These are phyloP conservation scores for Prosopocoilus inquinatus DNA, from an alignment of 2,888 invertebrate genomes.

Conservation along the genomic window DNA sequence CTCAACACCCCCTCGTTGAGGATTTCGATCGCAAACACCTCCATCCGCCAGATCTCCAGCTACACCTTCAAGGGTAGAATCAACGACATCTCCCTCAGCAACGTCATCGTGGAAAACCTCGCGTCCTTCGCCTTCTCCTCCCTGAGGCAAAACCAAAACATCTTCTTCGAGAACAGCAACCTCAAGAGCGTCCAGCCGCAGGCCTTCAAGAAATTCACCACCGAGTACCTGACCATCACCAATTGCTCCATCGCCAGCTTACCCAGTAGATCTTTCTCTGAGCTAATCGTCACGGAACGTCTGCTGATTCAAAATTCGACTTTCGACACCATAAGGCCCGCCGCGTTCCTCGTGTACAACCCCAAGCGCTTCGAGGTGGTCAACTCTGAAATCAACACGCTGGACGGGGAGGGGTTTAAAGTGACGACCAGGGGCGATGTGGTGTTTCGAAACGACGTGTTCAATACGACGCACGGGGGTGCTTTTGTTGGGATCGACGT, in stretches of 20 bases:
- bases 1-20: constrained; percentile 42
- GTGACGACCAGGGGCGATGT: constrained; percentile 62
- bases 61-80: constrained; percentile 70
- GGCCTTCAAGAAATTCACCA: constrained; percentile 77
- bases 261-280: constrained; percentile 72
- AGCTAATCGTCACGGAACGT: constrained; percentile 66
- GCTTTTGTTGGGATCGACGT: constrained; percentile 62
- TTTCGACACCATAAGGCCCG: constrained; percentile 64
- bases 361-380: constrained; percentile 63
- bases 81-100: constrained; percentile 64
- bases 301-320: constrained; percentile 64
- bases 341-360: constrained; percentile 66
- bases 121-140: constrained; percentile 75
- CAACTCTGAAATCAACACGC: constrained; percentile 57
- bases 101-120: constrained; percentile 61
- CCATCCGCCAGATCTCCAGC: constrained; percentile 51
- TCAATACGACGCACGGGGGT: constrained; percentile 58
- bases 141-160: constrained; percentile 56
- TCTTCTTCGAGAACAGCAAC: constrained; percentile 62
- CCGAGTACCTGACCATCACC: constrained; percentile 62
- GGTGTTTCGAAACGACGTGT: constrained; percentile 64
- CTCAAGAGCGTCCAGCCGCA: constrained; percentile 65
- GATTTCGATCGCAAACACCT: constrained; percentile 50
- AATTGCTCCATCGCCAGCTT: constrained; percentile 61
- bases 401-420: constrained; percentile 67